These are phyloP conservation scores for Triplophysa rosa DNA, from an alignment of 2,113 vertebrate genomes.

Conservation along the genomic window DNA sequence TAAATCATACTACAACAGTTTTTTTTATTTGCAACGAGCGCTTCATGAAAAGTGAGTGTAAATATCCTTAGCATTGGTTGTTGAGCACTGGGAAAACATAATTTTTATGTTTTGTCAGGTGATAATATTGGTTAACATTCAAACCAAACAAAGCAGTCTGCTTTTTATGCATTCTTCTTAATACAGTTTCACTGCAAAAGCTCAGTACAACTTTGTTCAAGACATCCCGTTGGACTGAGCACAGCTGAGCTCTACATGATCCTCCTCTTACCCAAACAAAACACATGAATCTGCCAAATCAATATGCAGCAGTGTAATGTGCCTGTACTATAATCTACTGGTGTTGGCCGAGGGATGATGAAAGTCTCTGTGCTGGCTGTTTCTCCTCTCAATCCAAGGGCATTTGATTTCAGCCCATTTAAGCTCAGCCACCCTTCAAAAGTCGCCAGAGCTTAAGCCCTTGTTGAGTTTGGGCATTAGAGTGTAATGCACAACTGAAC, in stretches of 20 bases:
- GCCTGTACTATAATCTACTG: not conserved
- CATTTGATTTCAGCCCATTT: constrained; percentile 64
- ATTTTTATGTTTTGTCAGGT: not conserved
- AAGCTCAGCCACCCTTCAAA: constrained; percentile 59
- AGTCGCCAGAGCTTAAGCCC: constrained; percentile 72
- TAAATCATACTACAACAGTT: constrained; percentile 49
- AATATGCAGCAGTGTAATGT: constrained; percentile 36
- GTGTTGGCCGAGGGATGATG: constrained; percentile 45
- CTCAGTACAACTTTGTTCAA: not conserved
- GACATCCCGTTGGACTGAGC: not conserved
- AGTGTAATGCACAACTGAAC: constrained; percentile 62
- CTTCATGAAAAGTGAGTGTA: too few species aligned
- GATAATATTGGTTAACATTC: not conserved
- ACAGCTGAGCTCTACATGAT: not conserved
- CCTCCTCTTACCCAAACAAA: not conserved
- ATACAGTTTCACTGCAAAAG: not conserved
- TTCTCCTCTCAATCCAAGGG: constrained; percentile 65
- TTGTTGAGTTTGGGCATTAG: constrained; percentile 77
- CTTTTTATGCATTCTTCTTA: not conserved
- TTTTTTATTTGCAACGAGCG: too few species aligned
- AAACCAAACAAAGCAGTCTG: not conserved
- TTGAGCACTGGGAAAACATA: too few species aligned
- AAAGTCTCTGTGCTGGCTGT: constrained; percentile 36
- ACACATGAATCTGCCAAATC: not conserved
- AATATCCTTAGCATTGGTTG: too few species aligned